Evolutionary conservation across 2,888 invertebrate species (phyloP).

Genomic region (Hetaerina titia): DNA sequence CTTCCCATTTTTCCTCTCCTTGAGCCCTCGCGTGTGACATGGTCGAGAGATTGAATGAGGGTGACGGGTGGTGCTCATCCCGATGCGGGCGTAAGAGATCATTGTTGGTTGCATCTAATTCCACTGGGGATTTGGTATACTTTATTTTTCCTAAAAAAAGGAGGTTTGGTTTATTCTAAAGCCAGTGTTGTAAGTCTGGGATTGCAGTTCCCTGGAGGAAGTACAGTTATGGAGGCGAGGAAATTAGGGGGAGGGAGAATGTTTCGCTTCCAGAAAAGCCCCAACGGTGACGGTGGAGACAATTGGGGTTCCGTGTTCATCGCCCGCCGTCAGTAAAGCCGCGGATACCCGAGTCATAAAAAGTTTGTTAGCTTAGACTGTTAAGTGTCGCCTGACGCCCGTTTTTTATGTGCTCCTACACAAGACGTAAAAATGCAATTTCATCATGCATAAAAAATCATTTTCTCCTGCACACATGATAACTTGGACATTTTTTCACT

Average conservation of each 20-base stretch:
- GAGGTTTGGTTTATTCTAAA: background rate
- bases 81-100: background rate
- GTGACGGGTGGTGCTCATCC: background rate
- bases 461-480: background rate
- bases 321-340: background rate
- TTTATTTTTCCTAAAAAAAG: background rate
- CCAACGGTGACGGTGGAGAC: background rate
- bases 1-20: background rate
- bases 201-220: background rate
- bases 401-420: conserved; percentile 1
- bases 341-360: conserved; percentile 16
- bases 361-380: conserved; percentile 10
- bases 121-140: background rate
- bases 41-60: background rate
- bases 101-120: no score
- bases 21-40: background rate
- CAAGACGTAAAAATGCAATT: background rate
- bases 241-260: background rate
- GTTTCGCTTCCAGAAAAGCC: background rate
- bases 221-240: background rate
- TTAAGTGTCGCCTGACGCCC: conserved; percentile 3
- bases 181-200: background rate
- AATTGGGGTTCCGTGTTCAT: background rate
- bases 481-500: background rate
- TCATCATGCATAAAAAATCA: conserved; percentile 19